phyloP scores from a whole-genome alignment of 2,888 invertebrate species.

The Lycophotia porphyrea region DNA sequence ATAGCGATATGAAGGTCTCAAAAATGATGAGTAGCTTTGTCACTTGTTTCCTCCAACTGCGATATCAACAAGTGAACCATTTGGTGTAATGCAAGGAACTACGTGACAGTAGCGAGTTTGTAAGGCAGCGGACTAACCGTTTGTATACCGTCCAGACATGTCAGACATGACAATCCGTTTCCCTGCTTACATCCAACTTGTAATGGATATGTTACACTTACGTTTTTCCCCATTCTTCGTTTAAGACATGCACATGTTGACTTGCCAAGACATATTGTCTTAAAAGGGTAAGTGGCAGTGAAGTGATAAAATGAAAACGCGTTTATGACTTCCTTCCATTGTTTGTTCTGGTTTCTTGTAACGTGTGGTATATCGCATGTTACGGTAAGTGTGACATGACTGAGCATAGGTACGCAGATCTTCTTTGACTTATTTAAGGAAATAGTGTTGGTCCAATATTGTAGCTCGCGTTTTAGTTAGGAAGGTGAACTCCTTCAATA shows the following conservation, averaged over 20 bases:
- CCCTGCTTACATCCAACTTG: constrained; percentile 34
- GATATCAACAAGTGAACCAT: constrained; percentile 49
- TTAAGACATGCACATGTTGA: background rate
- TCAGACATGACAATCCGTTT: constrained; percentile 38
- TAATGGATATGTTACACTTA: constrained; percentile 39
- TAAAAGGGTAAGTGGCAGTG: constrained; percentile 10
- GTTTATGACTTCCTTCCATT: constrained; percentile 3
- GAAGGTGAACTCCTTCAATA: background rate
- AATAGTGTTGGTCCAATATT: background rate
- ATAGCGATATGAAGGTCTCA: background rate
- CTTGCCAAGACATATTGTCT: background rate
- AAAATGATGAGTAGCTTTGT: background rate
- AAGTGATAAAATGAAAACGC: constrained; percentile 6
- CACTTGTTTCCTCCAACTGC: background rate
- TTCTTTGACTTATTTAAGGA: too few species aligned
- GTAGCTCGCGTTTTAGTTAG: too few species aligned
- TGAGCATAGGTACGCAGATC: background rate
- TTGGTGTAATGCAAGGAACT: constrained; percentile 3
- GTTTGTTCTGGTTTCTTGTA: constrained; percentile 14
- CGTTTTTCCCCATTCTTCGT: constrained; percentile 27
- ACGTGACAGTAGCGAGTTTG: constrained; percentile 25
- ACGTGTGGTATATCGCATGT: background rate
- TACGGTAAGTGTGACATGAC: background rate
- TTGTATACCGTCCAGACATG: constrained; percentile 33
- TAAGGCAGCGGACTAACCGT: constrained; percentile 16